Base-by-base conservation (phyloP, 2,888 invertebrate genomes). In the Elaeidobius kamerunicus region DNA sequence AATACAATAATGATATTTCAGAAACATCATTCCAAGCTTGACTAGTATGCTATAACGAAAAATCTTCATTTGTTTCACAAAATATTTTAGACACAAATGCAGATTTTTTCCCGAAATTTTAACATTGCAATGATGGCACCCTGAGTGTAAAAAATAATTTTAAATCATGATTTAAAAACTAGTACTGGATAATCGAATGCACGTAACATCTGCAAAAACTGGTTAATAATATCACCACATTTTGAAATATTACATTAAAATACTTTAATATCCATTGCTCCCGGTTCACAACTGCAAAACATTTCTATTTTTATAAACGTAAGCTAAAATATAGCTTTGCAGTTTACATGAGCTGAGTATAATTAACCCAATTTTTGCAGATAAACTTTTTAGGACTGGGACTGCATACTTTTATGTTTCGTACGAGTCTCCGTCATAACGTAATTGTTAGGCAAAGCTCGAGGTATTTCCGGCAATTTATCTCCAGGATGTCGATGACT, bases 401-500 rank as follows among this genome's bases (percentile, higher is more conserved):
- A 73, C 53, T 73, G 72, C 69, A 72, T 68, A 56, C 67, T 67
- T 61, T 73, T 74, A 58, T 73, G 73, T 65, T 74, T 73, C 19
- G 64, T 61, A 40, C 73, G 63, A 44, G 72, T 66, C 60, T 73
- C 73, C 19, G 72, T 71, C 44, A 73, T 60, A 61, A 86, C 85
- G 67, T 86, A 86, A 65, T 85, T 86, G 65, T 86, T 86, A 32
- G 85, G 85, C 70, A 82, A 79, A 48, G 81, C 81, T 63, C 82
- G 72, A 52, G 84, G 84, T 59, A 78, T 76, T 57, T 85, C 86
- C 60, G 86, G 86, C 63, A 86, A 76, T 67, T 85, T 84, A 69
- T 88, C 88, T 61, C 86, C 85, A 52, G 88, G 88, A 77, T 89
- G 87, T 64, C 88, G 78, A 67, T 83, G 83, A 61, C 80, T 80